Base-by-base conservation (phyloP, 2,113 vertebrate genomes). In the Perca fluviatilis region DNA sequence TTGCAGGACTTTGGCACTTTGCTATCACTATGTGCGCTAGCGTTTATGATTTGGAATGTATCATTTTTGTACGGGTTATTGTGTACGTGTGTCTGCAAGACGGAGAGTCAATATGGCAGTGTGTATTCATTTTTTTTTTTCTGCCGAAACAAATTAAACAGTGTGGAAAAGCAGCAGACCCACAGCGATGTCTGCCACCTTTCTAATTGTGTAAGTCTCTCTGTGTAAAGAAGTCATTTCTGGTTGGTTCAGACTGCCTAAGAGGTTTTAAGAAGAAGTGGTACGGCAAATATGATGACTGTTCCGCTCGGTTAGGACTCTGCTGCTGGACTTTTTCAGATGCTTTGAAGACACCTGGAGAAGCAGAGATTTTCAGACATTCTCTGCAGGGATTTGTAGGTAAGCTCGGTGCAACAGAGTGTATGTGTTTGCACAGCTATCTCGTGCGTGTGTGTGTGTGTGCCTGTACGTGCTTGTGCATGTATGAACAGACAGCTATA, bases 261-360 rank as follows among this genome's bases (percentile, higher is more conserved):
- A 1, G 74, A 77, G 62, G 60, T 63, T 83, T 66, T 61, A 58
- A 69, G 69, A 69, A 49, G 72, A 47, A 47, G 58, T 47, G 33
- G 66, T 43, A 43, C 15, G 71, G 36, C 40, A 49, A 43, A 54
- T 80, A 54, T 80, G 77, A 84, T 65, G 82, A 64, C 50, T 79
- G 82, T 85, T 86, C 70, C 30, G 56, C 84, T 84, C 71, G 18
- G 67, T 85, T 79, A 65, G 61, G 53, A 51, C 43, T 50, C 60
- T 23, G 49, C 83, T 51, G 74, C 77, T 51, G 58, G 18, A 85
- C 83, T 58, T 80, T 57, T 86, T 15, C 67, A 57, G 63, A 78
- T 36, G 58, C 86, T 92, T 86, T 88, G 83, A 91, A 93, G 88
- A 76, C 77, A 46, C 84, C 74, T 30, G 61, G 77, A 85, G 77